Evolutionary conservation across 2,113 vertebrate species (phyloP), one percentile per base, ranked within the genome.

Genomic region (Urocynchramus pylzowi): DNA sequence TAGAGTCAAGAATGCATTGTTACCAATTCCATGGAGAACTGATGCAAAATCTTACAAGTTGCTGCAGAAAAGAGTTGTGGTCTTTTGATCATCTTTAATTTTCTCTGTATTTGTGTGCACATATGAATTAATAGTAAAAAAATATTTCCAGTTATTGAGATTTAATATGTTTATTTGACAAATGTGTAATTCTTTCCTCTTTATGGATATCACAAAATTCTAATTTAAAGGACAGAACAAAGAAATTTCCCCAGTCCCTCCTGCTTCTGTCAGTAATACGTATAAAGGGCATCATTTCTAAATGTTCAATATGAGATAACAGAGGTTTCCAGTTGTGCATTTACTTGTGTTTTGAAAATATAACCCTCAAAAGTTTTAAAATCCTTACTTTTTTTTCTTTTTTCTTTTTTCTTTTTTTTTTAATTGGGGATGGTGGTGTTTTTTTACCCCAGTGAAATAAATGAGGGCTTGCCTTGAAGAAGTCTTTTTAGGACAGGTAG

Each of bases 381-480:
- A 49, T n/a, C 13, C 4, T 33, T 24, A 7, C 8, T 24, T 52
- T 39, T 21, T 23, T 50, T 68, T 45, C 24, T 22, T 31, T 24
- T n/a, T 68, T 52, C 41, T n/a, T 16, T 35, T 24, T 17, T 35
- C 53, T n/a, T 39, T 31, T 28, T 20, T 44, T 42, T 39, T 63
- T 18, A 64, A 18, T 22, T 71, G 5, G 31, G 8, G 6, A 4
- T 24, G 18, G 22, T 10, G 2, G 15, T 28, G 3, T 6, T 1
- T 37, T 41, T 75, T 80, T 73, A 8, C 11, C 6, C n/a, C 19
- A 22, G 16, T 24, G 16, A 57, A 74, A 70, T 33, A 68, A 84
- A 65, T 13, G 8, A 86, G 21, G 18, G 16, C 18, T 65, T 73
- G 19, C 10, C 10, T 28, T 69, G 49, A 80, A 67, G 67, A 82